These are phyloP conservation scores for Bombus terrestris DNA, from an alignment of 1,140 invertebrate genomes.

Conservation along the genomic window DNA sequence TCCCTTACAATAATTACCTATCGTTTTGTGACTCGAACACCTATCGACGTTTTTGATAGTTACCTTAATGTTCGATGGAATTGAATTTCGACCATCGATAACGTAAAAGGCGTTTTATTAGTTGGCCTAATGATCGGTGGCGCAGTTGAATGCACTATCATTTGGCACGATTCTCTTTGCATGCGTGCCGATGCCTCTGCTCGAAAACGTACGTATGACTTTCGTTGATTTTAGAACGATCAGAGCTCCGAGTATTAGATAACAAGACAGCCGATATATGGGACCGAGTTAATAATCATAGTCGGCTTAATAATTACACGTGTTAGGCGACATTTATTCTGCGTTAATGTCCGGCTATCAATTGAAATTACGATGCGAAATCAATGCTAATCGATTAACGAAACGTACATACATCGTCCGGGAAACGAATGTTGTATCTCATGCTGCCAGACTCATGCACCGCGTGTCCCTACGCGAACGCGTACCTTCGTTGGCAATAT, in stretches of 20 bases:
- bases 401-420: background rate
- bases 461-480: background rate
- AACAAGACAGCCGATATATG: background rate
- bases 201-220: background rate
- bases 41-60: background rate
- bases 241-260: background rate
- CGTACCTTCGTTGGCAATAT: background rate
- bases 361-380: slow-evolving; percentile 35
- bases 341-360: slow-evolving; percentile 26
- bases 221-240: background rate
- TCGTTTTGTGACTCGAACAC: background rate
- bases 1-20: background rate
- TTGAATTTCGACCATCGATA: slow-evolving; percentile 30
- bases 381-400: slow-evolving; percentile 33
- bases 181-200: too few species aligned
- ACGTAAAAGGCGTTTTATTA: slow-evolving; percentile 15
- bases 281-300: background rate
- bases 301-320: slow-evolving; percentile 27
- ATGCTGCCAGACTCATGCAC: background rate
- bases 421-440: background rate
- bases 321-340: slow-evolving; percentile 2
- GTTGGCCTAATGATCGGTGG: background rate
- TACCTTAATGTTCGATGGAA: background rate
- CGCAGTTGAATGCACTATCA: slow-evolving; percentile 5
- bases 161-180: slow-evolving; percentile 5